Base-by-base conservation (phyloP, 1,140 invertebrate species). In the Megathymus violae region DNA sequence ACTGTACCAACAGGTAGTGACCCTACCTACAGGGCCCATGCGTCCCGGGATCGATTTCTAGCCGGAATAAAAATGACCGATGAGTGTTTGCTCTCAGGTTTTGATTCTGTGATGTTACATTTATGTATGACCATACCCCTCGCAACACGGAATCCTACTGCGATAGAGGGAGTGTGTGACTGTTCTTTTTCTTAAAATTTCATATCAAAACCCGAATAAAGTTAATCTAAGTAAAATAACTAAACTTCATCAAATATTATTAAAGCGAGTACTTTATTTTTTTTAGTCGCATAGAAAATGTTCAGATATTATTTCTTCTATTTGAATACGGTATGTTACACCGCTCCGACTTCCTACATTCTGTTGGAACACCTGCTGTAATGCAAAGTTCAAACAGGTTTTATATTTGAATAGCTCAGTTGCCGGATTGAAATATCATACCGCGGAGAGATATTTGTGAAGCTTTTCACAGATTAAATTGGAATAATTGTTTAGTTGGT, bases 331-430 rank as follows among this genome's bases (percentile, higher is more conserved):
- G 10, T n/a, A 9, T 13, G 43, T 46, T 22, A 46, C 43, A 17
- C 25, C 19, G 34, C 16, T 17, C 9, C 15, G 50, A 25, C 17
- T 17, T 25, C 4, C 2, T 11, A 31, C 25, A 17, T 52, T 40
- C 48, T 40, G 48, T 22, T 36, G 36, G 16, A 40, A 54, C 50
- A 54, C 50, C 50, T 41, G 50, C 17, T 25, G 16, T 41, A 41
- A 41, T 54, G 36, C 19, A 54, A 54, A 54, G 36, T 54, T 54
- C 40, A 40, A 25, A 27, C 7, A 54, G 16, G n/a, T 11, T 17
- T 54, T 13, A 54, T 54, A 25, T 54, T 25, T 25, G 36, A 54
- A 25, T 10, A 54, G 34, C 7, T 52, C 36, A n/a, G n/a, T n/a
- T 40, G 36, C 11, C 9, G 50, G 34, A 54, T 50, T 34, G 47